A percentile compares a stretch with the other conserved stretches of the same genome.
These are phyloP conservation scores for Cryptocephalus primarius DNA, from an alignment of 2,888 invertebrate species.

Conservation along the genomic window DNA sequence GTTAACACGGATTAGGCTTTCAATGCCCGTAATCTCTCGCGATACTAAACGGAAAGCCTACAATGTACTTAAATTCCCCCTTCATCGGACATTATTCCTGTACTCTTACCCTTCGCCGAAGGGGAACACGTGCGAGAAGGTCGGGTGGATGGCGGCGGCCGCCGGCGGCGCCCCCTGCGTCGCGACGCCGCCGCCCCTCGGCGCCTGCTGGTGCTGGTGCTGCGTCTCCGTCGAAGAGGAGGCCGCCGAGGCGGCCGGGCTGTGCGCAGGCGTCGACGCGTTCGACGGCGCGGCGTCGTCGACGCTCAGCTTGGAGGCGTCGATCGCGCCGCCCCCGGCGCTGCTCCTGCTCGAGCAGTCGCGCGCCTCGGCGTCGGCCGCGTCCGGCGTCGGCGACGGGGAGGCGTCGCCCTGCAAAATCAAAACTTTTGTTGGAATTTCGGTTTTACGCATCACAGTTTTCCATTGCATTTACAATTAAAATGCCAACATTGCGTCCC, in stretches of 20 bases:
- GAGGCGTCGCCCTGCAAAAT: background rate
- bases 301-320: slow-evolving; percentile 17
- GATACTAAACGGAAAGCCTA: no score
- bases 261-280: slow-evolving; percentile 37
- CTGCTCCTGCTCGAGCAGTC: slow-evolving; percentile 34
- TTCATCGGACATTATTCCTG: no score
- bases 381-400: background rate
- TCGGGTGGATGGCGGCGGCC: slow-evolving; percentile 50
- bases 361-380: slow-evolving; percentile 6
- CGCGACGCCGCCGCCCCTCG: background rate
- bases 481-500: no score
- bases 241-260: slow-evolving; percentile 47
- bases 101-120: slow-evolving; percentile 44
- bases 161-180: slow-evolving; percentile 20
- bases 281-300: slow-evolving; percentile 23
- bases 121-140: slow-evolving; percentile 60
- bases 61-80: no score
- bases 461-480: no score
- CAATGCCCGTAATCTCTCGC: no score
- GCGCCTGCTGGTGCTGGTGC: background rate
- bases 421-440: no score
- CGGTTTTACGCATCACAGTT: no score
- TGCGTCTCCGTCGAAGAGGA: background rate
- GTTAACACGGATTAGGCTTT: no score
- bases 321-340: slow-evolving; percentile 15